Percentiles rank a stretch among this genome's conserved stretches.
phyloP scores from a whole-genome alignment of 2,797 vertebrate species.

The Danio tinwini region DNA sequence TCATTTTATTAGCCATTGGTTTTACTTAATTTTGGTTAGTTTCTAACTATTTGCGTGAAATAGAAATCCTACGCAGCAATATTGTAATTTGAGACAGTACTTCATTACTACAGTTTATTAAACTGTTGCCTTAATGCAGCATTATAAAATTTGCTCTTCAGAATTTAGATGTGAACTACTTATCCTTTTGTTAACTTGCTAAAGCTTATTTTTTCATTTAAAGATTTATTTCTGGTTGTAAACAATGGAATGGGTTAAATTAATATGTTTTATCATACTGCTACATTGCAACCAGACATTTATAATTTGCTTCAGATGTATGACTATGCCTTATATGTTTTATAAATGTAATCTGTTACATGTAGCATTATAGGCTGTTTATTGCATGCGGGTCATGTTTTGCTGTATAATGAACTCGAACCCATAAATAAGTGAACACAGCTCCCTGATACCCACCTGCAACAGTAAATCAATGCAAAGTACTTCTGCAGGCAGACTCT shows the following conservation, averaged over 20 bases:
- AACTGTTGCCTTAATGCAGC: background rate
- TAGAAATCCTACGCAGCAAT: too few species aligned
- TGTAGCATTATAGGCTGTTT: background rate
- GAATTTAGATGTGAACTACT: background rate
- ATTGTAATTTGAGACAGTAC: too few species aligned
- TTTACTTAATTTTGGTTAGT: background rate
- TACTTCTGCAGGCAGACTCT: slow-evolving; percentile 50
- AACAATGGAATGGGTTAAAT: too few species aligned
- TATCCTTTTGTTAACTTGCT: background rate
- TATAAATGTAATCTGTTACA: background rate
- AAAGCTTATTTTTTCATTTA: background rate
- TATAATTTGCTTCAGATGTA: background rate
- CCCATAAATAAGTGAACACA: slow-evolving; percentile 55
- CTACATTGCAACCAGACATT: background rate
- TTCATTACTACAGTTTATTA: background rate
- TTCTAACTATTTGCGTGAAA: background rate
- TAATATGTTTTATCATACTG: background rate
- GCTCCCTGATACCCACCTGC: slow-evolving; percentile 33
- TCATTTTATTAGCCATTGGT: background rate
- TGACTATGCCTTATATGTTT: background rate
- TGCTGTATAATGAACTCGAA: background rate
- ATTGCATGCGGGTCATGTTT: background rate
- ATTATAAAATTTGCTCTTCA: background rate
- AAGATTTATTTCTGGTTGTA: background rate
- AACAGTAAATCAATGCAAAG: slow-evolving; percentile 44